A percentile compares a stretch with the other conserved stretches of the same genome.
These are phyloP conservation scores for Sterna hirundo DNA, from an alignment of 2,113 vertebrate species.

Conservation along the genomic window DNA sequence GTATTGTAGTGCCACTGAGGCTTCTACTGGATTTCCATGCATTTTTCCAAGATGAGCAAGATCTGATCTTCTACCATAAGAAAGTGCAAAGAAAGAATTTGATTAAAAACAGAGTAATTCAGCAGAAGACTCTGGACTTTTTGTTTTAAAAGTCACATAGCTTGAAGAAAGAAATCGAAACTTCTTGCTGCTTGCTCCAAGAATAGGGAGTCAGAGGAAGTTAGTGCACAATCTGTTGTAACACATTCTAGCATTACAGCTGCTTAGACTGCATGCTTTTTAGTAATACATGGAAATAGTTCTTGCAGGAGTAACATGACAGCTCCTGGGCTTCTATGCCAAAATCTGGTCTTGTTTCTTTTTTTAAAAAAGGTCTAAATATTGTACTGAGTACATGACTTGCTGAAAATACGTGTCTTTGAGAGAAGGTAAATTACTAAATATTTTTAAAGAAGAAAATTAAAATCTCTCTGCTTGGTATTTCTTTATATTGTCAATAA, in stretches of 20 bases:
- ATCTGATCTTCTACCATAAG: background rate
- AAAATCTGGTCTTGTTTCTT: background rate
- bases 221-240: background rate
- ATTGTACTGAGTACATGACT: background rate
- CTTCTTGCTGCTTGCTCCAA: background rate
- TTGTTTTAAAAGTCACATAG: background rate
- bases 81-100: background rate
- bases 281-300: background rate
- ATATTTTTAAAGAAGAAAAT: constrained; percentile 48
- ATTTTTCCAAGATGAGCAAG: constrained; percentile 9
- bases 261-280: background rate
- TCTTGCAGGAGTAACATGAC: background rate
- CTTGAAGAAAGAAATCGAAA: background rate
- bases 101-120: background rate
- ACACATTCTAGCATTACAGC: background rate
- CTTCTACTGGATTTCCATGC: background rate
- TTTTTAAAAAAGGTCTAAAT: background rate
- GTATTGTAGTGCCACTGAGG: background rate
- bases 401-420: background rate
- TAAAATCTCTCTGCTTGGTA: background rate
- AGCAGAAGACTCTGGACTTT: background rate
- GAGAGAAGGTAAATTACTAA: background rate
- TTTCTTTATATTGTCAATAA: constrained; percentile 4
- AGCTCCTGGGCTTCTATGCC: background rate
- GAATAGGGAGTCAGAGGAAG: background rate